Conservation (phyloP, 2,797 vertebrate genomes). For the Octomys mimax region DNA sequence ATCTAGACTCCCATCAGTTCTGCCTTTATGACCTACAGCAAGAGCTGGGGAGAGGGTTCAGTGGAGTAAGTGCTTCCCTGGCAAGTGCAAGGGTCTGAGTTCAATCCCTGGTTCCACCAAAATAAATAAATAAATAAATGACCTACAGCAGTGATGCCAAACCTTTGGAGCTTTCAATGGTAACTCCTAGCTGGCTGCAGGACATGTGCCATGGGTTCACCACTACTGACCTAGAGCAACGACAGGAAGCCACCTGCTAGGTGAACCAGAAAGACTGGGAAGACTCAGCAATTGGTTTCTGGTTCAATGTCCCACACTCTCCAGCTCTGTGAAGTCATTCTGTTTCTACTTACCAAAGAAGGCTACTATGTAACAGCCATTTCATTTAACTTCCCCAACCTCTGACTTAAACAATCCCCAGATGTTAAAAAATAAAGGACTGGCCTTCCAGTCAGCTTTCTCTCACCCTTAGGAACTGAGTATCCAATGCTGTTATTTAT, state of each 20-base stretch:
- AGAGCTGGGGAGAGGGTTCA: too few species aligned
- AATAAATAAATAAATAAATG: too few species aligned
- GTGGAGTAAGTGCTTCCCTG: too few species aligned
- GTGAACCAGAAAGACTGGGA: background rate
- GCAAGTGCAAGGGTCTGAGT: too few species aligned
- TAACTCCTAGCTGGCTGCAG: background rate
- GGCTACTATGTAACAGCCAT: background rate
- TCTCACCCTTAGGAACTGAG: background rate
- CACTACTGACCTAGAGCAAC: background rate
- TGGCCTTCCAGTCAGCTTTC: background rate
- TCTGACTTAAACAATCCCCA: background rate
- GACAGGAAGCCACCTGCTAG: background rate
- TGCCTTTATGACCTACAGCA: background rate
- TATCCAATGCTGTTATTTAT: constrained; percentile 10
- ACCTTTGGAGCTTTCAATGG: background rate
- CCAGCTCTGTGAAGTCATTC: background rate
- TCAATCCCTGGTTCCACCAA: too few species aligned
- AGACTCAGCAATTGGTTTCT: background rate
- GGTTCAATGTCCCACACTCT: background rate
- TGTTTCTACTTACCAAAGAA: background rate
- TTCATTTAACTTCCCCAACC: background rate
- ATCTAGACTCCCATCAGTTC: background rate
- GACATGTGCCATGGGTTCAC: background rate
- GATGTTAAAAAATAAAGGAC: background rate
- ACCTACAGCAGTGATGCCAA: background rate